A percentile compares a stretch with the other conserved stretches of the same genome.
phyloP scores from a whole-genome alignment of 2,113 vertebrate genomes.

The Leuciscus idus region DNA sequence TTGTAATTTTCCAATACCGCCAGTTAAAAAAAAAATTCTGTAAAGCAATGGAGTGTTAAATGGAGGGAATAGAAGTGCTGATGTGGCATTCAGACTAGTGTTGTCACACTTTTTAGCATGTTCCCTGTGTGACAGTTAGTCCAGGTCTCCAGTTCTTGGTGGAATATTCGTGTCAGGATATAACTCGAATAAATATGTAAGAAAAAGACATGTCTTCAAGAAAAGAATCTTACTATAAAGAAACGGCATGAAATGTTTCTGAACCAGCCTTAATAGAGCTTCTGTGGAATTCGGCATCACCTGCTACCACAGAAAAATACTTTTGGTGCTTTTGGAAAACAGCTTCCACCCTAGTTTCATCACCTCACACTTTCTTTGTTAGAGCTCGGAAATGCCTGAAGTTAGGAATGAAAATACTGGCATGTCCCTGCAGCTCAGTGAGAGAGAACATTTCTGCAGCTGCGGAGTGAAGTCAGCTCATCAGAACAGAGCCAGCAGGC shows the following conservation, averaged over 20 bases:
- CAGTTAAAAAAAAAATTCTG: not conserved
- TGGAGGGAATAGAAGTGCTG: not conserved
- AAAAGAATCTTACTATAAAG: not conserved
- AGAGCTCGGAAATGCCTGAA: conserved; percentile 80
- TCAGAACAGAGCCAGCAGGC: conserved; percentile 63
- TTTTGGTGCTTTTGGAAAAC: conserved; percentile 70
- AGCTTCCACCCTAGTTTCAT: conserved; percentile 77
- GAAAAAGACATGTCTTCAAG: not conserved
- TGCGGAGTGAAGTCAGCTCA: conserved; percentile 59
- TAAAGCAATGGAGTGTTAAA: not conserved
- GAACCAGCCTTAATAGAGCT: conserved; percentile 58
- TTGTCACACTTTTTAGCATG: not conserved
- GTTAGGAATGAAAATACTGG: conserved; percentile 81
- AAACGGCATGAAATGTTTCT: not conserved
- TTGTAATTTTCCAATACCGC: conserved; percentile 22
- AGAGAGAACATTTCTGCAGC: conserved; percentile 66
- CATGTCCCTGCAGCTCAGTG: conserved; percentile 78
- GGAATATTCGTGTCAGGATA: not conserved
- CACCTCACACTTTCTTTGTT: conserved; percentile 76
- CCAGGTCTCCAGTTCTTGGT: not conserved
- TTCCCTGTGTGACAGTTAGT: not conserved
- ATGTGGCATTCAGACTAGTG: conserved; percentile 21
- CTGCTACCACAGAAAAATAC: conserved; percentile 57
- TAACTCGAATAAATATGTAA: not conserved
- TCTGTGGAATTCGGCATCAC: conserved; percentile 61